A percentile compares a stretch with the other conserved stretches of the same genome.
Conservation (phyloP, 2,888 invertebrate genomes). For the Hermaeophaga mercurialis region DNA sequence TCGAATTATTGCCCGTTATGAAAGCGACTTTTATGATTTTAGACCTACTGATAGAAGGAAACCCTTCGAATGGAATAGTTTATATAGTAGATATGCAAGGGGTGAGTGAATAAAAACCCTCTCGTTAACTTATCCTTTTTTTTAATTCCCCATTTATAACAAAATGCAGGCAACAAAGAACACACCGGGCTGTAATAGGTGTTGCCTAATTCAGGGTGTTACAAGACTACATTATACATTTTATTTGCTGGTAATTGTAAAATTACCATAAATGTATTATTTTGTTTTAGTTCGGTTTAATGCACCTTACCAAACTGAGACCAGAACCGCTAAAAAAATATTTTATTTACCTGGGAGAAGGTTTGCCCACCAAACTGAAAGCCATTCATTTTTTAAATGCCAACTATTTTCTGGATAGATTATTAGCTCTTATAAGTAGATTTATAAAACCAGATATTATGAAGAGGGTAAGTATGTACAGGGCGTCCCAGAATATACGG, state of each 20-base stretch:
- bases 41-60: conserved; percentile 41
- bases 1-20: conserved; percentile 43
- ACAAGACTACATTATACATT: no score
- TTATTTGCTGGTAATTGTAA: no score
- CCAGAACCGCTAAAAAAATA: not conserved
- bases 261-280: not conserved
- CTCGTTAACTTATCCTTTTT: no score
- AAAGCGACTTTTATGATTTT: conserved; percentile 47
- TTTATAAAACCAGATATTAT: not conserved
- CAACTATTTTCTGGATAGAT: conserved; percentile 3
- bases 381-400: conserved; percentile 2
- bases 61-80: conserved; percentile 44
- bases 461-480: no score
- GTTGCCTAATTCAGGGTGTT: no score
- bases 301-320: conserved; percentile 2
- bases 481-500: no score
- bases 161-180: not conserved
- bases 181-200: no score
- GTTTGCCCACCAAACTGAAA: not conserved
- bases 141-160: not conserved
- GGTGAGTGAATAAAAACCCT: conserved; percentile 40
- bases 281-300: not conserved
- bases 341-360: not conserved
- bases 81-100: conserved; percentile 48
- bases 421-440: not conserved